These are phyloP conservation scores for Drosophila sproati DNA, from an alignment of 1,140 invertebrate genomes.

Conservation along the genomic window DNA sequence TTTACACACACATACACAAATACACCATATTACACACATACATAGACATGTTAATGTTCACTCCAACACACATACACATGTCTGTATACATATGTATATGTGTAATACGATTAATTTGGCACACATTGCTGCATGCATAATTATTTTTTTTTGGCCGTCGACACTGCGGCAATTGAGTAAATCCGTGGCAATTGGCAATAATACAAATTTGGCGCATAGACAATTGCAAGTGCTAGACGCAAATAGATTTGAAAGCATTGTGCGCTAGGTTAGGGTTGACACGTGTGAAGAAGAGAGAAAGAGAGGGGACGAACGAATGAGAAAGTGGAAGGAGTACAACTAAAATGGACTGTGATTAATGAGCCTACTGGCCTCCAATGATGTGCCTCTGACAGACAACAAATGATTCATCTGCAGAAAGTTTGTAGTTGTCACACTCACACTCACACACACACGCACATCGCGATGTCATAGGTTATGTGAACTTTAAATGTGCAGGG, in stretches of 20 bases:
- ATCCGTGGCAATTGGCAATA: conserved; percentile 81
- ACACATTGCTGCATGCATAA: conserved; percentile 48
- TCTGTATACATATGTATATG: neutral
- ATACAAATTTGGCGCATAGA: conserved; percentile 70
- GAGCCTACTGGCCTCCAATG: conserved; percentile 61
- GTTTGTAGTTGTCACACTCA: conserved; percentile 24
- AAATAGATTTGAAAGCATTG: conserved; percentile 43
- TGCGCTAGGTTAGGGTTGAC: conserved; percentile 48
- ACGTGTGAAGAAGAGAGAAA: conserved; percentile 6
- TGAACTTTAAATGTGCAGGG: conserved; percentile 58
- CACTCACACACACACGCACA: neutral
- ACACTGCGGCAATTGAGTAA: conserved; percentile 72
- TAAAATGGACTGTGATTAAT: conserved; percentile 62
- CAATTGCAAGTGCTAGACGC: conserved; percentile 52
- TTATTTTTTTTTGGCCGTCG: conserved; percentile 44
- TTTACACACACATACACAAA: neutral
- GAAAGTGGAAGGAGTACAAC: neutral
- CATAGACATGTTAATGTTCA: neutral
- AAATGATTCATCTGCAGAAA: conserved; percentile 57
- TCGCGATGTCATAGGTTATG: conserved; percentile 60
- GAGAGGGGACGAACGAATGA: neutral
- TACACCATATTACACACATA: neutral
- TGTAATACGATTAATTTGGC: conserved; percentile 75
- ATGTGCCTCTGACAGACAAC: conserved; percentile 61
- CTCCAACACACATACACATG: neutral